Evolutionary conservation across 35 echinoderm and acorn worm genomes (phyloP), one percentile per base, ranked within the genome.

Genomic region (Heliocidaris erythrogramma): DNA sequence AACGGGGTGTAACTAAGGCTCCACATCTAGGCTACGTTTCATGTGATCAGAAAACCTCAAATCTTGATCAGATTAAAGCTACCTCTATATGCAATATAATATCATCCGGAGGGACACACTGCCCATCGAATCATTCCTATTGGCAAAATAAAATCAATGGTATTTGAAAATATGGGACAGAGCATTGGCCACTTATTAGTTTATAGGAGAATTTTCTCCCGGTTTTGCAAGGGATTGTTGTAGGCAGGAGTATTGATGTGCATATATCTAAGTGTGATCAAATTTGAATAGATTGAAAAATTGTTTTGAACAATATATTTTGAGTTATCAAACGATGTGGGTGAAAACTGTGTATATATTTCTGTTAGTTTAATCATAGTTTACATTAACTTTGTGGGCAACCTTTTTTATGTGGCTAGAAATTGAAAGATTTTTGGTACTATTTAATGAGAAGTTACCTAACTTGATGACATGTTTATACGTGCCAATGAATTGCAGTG

Each of bases 31-130:
- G 65, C 27, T 78, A n/a, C 17, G 65, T 78, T 78, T 78, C 65
- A 78, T 78, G 65, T 78, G 65, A 78, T 78, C 65, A 78, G 65
- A 78, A 78, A 78, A 78, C 65, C 65, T 78, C 65, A 78, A 27
- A 78, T 78, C 65, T 78, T 78, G 65, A 78, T 78, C 65, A 78
- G 27, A 78, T 78, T 78, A 78, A 78, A 78, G 65, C 65, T 21
- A 7, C 65, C 65, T 78, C 65, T 78, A 78, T 78, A 78, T 78
- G 65, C 65, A 78, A 78, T 78, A 78, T 78, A 78, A 78, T 78
- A 78, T 78, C 17, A 24, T 78, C 65, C 5, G n/a, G 18, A 8
- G 65, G 65, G 65, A 78, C 27, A 7, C 65, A 5, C 27, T 21
- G 65, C 65, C 65, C 65, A 78, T 78, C 21, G 65, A 78, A 78